A percentile compares a stretch with the other conserved stretches of the same genome.
These are phyloP conservation scores for Aporophyla lueneburgensis DNA, from an alignment of 2,888 invertebrate species.

Conservation along the genomic window DNA sequence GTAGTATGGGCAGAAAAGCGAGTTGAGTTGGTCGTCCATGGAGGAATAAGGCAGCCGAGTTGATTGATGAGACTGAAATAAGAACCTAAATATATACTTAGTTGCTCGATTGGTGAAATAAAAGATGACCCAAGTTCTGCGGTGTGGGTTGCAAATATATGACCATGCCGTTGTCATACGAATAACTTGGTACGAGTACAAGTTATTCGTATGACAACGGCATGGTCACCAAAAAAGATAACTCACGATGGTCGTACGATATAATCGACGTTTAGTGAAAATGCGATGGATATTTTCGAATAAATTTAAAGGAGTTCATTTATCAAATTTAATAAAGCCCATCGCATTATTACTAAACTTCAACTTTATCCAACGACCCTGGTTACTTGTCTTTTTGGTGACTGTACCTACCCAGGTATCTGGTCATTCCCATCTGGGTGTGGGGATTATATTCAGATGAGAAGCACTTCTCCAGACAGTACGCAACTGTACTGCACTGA, in stretches of 20 bases:
- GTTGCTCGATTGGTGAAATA: neutral
- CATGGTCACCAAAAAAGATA: too few species aligned
- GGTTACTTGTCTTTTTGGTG: too few species aligned
- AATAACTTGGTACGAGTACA: too few species aligned
- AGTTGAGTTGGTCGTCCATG: neutral
- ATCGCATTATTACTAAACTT: too few species aligned
- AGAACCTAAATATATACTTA: neutral
- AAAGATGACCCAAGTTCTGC: neutral
- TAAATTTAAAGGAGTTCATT: neutral
- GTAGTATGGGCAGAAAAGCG: neutral
- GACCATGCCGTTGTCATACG: too few species aligned
- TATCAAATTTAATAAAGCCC: neutral
- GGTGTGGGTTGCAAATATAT: neutral
- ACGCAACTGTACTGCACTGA: neutral
- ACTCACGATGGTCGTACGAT: too few species aligned
- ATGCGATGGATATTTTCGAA: too few species aligned
- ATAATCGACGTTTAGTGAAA: too few species aligned
- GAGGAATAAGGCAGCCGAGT: neutral
- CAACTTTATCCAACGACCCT: too few species aligned
- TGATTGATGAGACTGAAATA: neutral
- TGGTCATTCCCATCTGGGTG: neutral
- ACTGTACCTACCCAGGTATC: neutral
- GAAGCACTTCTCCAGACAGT: neutral
- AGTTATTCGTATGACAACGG: neutral
- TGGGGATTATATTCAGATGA: neutral